Base-by-base conservation (phyloP, 2,888 invertebrate species). In the Cyrtodaria siliqua region DNA sequence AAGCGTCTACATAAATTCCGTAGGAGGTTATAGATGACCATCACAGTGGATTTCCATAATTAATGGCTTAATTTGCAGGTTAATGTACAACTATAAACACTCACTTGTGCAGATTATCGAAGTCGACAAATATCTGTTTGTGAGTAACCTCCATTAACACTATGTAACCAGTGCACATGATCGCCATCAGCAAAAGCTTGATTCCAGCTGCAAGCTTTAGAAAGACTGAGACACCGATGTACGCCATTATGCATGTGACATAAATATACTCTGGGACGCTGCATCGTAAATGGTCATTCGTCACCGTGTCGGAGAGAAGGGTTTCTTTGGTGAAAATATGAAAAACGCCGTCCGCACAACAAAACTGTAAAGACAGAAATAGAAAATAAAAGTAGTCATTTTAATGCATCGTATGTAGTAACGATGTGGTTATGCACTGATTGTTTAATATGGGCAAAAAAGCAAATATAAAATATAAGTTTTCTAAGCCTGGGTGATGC, bases 191-290 rank as follows among this genome's bases (percentile, higher is more conserved):
- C 57, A 96, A 94, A 8, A 96, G 95, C 93, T 98, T 97, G 79
- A 97, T 95, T 80, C 97, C 93, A 83, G 97, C 96, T 9, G 97
- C 97, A 61, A 98, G 94, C 78, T 96, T 94, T 60, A 97, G 94
- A 93, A 97, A 98, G 72, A 97, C 95, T 0, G 97, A 96, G 29
- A 97, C 96, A 0, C 96, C 95, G 70, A 98, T 94, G 93, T 96
- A 96, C 62, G 96, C 96, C 83, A 98, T 94, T 63, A 97, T 95
- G 87, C 97, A 97, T 14, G 97, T 97, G 16, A 97, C 93, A 4
- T 97, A 96, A 49, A 97, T 96, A 93, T 98, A 98, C 71, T 97
- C 96, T 0, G 98, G 98, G 66, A 97, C 77, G 56, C 78, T 75
- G 75, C 93, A 93, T 20, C 96, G 95, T 59, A 97, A 94, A 91